phyloP scores from a whole-genome alignment of 2,797 vertebrate species.

The Tenualosa ilisha region DNA sequence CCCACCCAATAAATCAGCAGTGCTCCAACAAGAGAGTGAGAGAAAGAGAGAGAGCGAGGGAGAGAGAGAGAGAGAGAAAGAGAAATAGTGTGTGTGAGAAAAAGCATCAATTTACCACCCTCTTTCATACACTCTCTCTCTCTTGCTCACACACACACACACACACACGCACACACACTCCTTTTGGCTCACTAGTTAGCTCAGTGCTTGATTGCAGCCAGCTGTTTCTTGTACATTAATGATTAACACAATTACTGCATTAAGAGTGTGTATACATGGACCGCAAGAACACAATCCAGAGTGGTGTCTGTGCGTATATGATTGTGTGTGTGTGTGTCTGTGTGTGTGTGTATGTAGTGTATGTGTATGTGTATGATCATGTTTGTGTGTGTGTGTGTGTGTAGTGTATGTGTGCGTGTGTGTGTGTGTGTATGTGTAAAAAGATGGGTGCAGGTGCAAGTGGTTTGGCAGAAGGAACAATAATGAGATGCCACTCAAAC shows the following conservation, averaged over 20 bases:
- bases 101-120: conserved; percentile 6
- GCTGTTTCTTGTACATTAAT: conserved; percentile 35
- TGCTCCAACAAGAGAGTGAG: conserved; percentile 42
- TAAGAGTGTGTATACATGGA: background rate
- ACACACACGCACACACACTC: background rate
- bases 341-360: conserved; percentile 44
- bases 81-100: background rate
- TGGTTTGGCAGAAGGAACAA: conserved; percentile 66
- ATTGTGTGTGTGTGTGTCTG: background rate
- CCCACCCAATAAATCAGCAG: conserved; percentile 74
- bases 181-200: conserved; percentile 7
- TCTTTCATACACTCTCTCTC: conserved; percentile 13
- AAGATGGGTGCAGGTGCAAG: conserved; percentile 44
- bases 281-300: conserved; percentile 38
- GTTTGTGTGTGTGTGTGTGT: background rate
- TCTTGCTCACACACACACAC: background rate
- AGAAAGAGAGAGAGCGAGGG: background rate
- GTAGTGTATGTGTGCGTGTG: conserved; percentile 46
- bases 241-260: conserved; percentile 45
- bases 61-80: background rate
- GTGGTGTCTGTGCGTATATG: background rate
- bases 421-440: conserved; percentile 44
- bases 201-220: background rate
- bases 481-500: conserved; percentile 72
- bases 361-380: background rate